Percentiles rank a stretch among this genome's conserved stretches.
Evolutionary conservation across 2,797 vertebrate species (phyloP).

Genomic region (Zenarchopterus dispar): DNA sequence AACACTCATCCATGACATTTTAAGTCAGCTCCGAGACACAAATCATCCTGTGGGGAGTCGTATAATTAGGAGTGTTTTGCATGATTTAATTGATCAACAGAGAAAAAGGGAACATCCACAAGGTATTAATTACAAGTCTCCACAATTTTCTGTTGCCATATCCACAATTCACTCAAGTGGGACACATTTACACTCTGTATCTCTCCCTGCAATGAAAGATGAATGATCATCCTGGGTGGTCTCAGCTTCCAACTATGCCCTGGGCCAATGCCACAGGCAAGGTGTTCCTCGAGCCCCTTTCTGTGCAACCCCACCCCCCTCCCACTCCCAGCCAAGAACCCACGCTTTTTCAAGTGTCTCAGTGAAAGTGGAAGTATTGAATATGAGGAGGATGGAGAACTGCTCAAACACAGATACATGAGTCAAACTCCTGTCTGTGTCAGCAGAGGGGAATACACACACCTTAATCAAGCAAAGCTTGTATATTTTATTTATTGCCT

Average conservation of each 20-base stretch:
- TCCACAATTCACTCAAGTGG: conserved; percentile 66
- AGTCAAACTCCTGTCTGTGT: conserved; percentile 76
- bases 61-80: conserved; percentile 81
- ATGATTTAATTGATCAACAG: conserved; percentile 79
- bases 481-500: too few relatives aligned
- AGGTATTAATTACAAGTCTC: conserved; percentile 78
- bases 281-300: conserved; percentile 72
- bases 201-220: conserved; percentile 71
- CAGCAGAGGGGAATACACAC: conserved; percentile 72
- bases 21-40: conserved; percentile 64
- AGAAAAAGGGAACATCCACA: conserved; percentile 71
- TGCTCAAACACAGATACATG: conserved; percentile 58
- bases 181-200: conserved; percentile 57
- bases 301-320: conserved; percentile 73
- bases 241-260: conserved; percentile 71
- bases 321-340: conserved; percentile 74
- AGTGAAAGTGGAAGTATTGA: conserved; percentile 81
- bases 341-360: conserved; percentile 72
- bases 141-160: conserved; percentile 56
- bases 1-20: conserved; percentile 74
- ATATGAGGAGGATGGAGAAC: conserved; percentile 69
- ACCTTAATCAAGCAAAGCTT: not conserved
- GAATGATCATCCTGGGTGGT: conserved; percentile 80
- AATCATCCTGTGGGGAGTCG: conserved; percentile 62
- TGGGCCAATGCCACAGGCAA: conserved; percentile 76